Evolutionary conservation across 2,888 invertebrate genomes (phyloP).

Genomic region (Myopa tessellatipennis): DNA sequence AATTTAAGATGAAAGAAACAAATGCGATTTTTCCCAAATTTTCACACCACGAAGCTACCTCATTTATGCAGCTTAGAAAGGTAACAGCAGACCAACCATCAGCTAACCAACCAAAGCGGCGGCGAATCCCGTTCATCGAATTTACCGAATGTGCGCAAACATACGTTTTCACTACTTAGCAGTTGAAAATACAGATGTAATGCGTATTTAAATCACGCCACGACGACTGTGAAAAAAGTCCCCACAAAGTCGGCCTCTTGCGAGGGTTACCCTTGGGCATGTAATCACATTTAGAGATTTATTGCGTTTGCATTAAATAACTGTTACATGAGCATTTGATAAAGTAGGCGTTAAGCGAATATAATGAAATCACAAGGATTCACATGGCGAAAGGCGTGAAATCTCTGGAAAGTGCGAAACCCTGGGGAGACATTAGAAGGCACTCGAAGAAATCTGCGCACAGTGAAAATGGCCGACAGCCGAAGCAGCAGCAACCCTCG

Average conservation of each 20-base stretch:
- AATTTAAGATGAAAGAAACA: no score
- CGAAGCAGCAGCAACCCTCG: conserved; percentile 37
- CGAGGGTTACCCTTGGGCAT: background rate
- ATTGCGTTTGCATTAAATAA: conserved; percentile 42
- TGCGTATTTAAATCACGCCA: background rate
- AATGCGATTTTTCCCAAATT: no score
- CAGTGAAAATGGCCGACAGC: conserved; percentile 54
- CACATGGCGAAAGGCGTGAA: conserved; percentile 13
- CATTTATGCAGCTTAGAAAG: no score
- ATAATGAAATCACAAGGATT: conserved; percentile 31
- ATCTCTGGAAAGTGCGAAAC: conserved; percentile 55
- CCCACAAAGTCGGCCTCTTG: background rate
- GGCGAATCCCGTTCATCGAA: no score
- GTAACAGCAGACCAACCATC: no score
- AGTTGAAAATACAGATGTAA: background rate
- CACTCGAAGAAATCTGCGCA: background rate
- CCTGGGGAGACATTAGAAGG: conserved; percentile 24
- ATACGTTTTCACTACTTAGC: conserved; percentile 6
- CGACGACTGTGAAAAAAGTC: background rate
- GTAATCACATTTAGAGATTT: conserved; percentile 42
- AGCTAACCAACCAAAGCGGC: no score
- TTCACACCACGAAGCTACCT: no score
- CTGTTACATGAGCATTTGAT: conserved; percentile 31
- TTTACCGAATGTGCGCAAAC: background rate
- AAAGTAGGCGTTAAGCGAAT: conserved; percentile 37